Evolutionary conservation across 2,888 invertebrate species (phyloP), one percentile per base, ranked within the genome.

Genomic region (Diarsia rubi): DNA sequence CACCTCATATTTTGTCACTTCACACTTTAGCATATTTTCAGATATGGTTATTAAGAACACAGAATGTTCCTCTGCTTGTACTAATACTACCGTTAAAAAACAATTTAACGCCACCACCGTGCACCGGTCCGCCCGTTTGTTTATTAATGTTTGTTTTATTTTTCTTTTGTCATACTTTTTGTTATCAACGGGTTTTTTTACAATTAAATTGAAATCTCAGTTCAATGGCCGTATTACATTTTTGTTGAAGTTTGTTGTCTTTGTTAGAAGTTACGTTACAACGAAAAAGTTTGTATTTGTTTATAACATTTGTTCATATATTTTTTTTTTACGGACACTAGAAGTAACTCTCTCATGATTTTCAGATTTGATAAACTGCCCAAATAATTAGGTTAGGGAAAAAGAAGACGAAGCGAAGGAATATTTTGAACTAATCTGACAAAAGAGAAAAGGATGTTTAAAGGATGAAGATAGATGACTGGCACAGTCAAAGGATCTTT

Each of bases 71-170:
- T 57, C 63, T 45, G 6, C 47, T 57, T 42, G 42, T 72, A 75
- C 81, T 66, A 81, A 47, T 37, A 60, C 52, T 74, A 85, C 83
- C 79, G 83, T 84, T 79, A 76, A 67, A n/a, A 73, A 79, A 79
- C 66, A 83, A 84, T 84, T 85, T 85, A 79, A 79, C 76, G 81
- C 87, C 64, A 79, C 73, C 72, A 72, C 59, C 52, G 57, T 64
- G n/a, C n/a, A n/a, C n/a, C n/a, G n/a, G n/a, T n/a, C 45, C 76
- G 57, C 45, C n/a, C 69, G 72, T 66, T 70, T 72, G 72, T 81
- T 83, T 88, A 81, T 74, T 66, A 71, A 75, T 75, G 65, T 85
- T 83, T 81, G 73, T 78, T 82, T 86, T 87, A 67, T 82, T 87
- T 85, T 73, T 80, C 66, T 64, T 70, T 78, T 76, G 78, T 77